Conservation (phyloP, 2,113 vertebrate species). For the Mustelus asterias region DNA sequence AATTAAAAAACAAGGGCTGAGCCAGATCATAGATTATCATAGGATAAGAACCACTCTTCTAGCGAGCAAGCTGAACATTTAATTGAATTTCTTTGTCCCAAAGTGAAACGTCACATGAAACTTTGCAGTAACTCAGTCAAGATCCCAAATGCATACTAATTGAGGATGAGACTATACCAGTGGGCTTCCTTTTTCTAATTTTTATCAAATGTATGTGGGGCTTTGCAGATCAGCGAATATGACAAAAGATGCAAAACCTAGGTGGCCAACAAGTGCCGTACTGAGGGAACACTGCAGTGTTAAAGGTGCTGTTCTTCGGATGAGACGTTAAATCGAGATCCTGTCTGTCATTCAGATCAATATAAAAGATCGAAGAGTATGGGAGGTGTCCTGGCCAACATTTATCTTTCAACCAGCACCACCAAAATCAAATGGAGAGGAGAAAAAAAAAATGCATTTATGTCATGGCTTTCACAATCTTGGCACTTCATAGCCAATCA, state of each 20-base stretch:
- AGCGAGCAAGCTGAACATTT: not conserved
- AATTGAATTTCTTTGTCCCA: not conserved
- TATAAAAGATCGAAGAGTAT: not conserved
- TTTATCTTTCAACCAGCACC: not conserved
- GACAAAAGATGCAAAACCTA: not conserved
- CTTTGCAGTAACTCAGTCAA: not conserved
- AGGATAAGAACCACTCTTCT: not conserved
- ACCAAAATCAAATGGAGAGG: not conserved
- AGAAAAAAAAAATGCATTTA: not conserved
- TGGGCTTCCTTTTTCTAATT: not conserved
- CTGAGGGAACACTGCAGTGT: not conserved
- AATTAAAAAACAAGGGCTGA: not conserved
- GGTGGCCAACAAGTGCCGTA: too few species aligned
- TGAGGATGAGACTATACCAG: not conserved
- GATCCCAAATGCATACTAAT: not conserved
- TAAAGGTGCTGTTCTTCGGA: not conserved
- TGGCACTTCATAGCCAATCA: not conserved
- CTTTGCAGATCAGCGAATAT: not conserved
- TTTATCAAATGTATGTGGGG: not conserved
- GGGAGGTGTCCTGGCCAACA: not conserved
- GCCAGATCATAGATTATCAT: not conserved
- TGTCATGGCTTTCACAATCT: not conserved
- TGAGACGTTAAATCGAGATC: not conserved
- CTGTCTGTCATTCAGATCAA: not conserved
- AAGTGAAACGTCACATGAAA: not conserved